phyloP scores from a whole-genome alignment of 2,113 vertebrate species.

The zebrafish (Danio rerio) region DNA sequence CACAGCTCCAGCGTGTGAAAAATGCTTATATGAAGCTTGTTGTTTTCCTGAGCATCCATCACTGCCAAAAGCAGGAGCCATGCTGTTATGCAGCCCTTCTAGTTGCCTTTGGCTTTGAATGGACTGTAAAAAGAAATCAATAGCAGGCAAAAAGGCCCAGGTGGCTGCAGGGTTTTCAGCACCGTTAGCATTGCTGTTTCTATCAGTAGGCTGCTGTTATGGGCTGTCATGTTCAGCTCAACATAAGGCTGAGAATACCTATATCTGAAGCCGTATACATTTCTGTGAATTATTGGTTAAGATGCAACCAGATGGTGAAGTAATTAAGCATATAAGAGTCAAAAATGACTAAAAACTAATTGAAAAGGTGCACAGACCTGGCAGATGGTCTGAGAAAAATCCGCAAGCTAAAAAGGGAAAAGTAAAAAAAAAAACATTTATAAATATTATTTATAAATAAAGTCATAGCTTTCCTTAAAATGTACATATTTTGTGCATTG shows the following conservation, averaged over 20 bases:
- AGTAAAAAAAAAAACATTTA: too few relatives aligned
- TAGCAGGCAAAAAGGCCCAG: slow-evolving; percentile 20
- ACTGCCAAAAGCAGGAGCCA: not conserved
- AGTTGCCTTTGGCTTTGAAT: slow-evolving; percentile 8
- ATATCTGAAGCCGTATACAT: not conserved
- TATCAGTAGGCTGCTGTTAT: not conserved
- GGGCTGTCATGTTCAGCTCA: slow-evolving; percentile 24
- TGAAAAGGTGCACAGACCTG: not conserved
- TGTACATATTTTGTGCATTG: too few relatives aligned
- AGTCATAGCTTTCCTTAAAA: not conserved
- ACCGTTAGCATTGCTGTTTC: slow-evolving; percentile 1
- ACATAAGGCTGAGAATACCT: not conserved
- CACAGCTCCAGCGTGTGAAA: not conserved
- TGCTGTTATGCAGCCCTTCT: slow-evolving; percentile 13
- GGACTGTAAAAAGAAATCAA: slow-evolving; percentile 23
- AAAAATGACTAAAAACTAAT: not conserved
- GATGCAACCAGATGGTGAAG: not conserved
- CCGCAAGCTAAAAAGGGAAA: not conserved
- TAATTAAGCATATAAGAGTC: not conserved
- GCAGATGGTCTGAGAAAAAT: not conserved
- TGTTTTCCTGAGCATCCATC: slow-evolving; percentile 35
- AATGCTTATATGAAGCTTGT: slow-evolving; percentile 10
- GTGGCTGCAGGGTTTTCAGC: not conserved
- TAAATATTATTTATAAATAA: too few relatives aligned
- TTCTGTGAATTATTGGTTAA: not conserved